Conservation (phyloP, 1,140 invertebrate genomes). For the Drosophila rhopaloa region DNA sequence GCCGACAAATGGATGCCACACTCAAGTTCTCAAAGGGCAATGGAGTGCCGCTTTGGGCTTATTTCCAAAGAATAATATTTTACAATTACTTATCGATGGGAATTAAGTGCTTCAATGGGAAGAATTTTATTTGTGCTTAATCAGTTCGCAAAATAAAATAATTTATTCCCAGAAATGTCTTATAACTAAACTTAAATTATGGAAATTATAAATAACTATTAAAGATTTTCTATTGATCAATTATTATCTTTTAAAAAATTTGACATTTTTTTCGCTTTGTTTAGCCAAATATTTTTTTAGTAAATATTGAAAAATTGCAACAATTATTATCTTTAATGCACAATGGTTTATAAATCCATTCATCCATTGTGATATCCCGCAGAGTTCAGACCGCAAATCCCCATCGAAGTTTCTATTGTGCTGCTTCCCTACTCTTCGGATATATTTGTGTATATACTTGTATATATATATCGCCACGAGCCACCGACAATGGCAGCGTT, state of each 20-base stretch:
- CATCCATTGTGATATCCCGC: slow-evolving; percentile 35
- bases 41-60: not conserved
- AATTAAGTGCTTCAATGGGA: slow-evolving; percentile 8
- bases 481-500: slow-evolving; percentile 49
- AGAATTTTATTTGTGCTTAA: no score
- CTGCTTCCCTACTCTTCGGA: not conserved
- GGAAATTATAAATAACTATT: no score
- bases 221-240: no score
- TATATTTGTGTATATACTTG: slow-evolving; percentile 1
- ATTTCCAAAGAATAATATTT: slow-evolving; percentile 18
- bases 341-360: slow-evolving; percentile 17
- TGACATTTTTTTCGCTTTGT: no score
- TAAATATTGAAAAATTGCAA: not conserved
- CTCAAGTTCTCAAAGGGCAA: slow-evolving; percentile 15
- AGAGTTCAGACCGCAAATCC: slow-evolving; percentile 39
- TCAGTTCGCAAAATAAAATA: no score
- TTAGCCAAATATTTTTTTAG: no score
- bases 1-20: slow-evolving; percentile 21
- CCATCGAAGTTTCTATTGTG: slow-evolving; percentile 37
- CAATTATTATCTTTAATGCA: slow-evolving; percentile 16
- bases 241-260: no score
- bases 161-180: no score
- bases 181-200: no score
- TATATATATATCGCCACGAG: slow-evolving; percentile 4
- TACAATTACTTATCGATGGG: slow-evolving; percentile 18